phyloP scores from a whole-genome alignment of 2,888 invertebrate species.

The Piscicola geometra region DNA sequence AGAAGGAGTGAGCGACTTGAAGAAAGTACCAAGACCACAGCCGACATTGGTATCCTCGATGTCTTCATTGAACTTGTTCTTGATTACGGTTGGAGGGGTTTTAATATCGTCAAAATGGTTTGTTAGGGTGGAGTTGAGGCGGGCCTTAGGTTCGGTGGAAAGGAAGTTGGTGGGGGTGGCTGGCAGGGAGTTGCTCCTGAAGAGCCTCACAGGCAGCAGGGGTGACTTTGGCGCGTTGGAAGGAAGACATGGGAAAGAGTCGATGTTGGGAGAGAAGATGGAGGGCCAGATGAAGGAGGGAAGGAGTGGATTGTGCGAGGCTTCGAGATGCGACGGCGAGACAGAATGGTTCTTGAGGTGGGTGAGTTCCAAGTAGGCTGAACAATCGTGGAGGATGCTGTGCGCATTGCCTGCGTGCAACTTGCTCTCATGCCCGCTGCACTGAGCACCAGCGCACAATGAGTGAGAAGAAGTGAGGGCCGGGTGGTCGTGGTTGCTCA shows the following conservation, averaged over 20 bases:
- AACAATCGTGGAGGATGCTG: conserved; percentile 29
- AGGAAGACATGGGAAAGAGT: not conserved
- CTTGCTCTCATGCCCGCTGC: conserved; percentile 36
- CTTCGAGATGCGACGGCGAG: not conserved
- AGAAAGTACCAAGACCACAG: not conserved
- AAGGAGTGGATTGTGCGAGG: not conserved
- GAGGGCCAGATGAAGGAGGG: conserved; percentile 8
- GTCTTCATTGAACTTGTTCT: not conserved
- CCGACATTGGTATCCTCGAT: not conserved
- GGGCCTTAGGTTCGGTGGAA: not conserved
- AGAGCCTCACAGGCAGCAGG: not conserved
- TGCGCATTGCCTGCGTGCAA: not conserved
- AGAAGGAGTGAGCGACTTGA: not conserved
- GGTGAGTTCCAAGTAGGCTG: conserved; percentile 25
- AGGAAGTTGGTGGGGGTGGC: conserved; percentile 21
- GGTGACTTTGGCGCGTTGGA: not conserved
- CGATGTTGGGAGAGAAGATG: not conserved
- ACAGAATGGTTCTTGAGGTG: not conserved
- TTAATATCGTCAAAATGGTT: too few species aligned
- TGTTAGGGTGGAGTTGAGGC: not conserved
- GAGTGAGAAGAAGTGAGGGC: conserved; percentile 56
- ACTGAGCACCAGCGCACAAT: conserved; percentile 51
- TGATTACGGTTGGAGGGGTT: not conserved
- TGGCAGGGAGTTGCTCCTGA: conserved; percentile 31
- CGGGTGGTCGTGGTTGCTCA: conserved; percentile 65